Conservation (phyloP, 2,113 vertebrate genomes). For the Merops nubicus region DNA sequence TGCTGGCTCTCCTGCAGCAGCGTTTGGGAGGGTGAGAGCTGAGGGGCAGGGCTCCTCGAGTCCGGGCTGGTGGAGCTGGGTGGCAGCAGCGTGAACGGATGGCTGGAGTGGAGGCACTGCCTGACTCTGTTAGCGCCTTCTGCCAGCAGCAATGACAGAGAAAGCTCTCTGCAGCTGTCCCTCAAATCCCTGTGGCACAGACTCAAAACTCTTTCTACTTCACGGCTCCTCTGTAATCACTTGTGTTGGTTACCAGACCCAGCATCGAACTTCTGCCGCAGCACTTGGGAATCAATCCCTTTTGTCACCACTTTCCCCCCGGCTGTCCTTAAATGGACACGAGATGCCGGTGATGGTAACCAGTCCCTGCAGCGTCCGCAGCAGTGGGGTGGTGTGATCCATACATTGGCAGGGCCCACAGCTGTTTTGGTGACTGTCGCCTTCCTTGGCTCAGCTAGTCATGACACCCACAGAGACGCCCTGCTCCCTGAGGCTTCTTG, state of each 20-base stretch:
- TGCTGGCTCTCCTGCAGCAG: not conserved
- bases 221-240: not conserved
- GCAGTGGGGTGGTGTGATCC: not conserved
- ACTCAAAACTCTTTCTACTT: not conserved
- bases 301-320: not conserved
- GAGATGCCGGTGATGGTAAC: not conserved
- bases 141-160: not conserved
- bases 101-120: not conserved
- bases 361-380: not conserved
- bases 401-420: rapidly evolving
- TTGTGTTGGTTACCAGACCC: not conserved
- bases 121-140: not conserved
- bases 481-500: not conserved
- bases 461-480: not conserved
- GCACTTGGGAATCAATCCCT: not conserved
- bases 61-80: not conserved
- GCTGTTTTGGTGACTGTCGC: rapidly evolving
- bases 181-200: not conserved
- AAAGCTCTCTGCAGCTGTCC: conserved; percentile 20
- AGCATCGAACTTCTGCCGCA: not conserved
- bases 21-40: rapidly evolving
- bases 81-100: rapidly evolving
- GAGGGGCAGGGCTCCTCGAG: not conserved
- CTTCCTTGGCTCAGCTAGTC: not conserved
- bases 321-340: not conserved